Evolutionary conservation across 2,888 invertebrate genomes (phyloP), one percentile per base, ranked within the genome.

Genomic region (Melinopterus prodromus): DNA sequence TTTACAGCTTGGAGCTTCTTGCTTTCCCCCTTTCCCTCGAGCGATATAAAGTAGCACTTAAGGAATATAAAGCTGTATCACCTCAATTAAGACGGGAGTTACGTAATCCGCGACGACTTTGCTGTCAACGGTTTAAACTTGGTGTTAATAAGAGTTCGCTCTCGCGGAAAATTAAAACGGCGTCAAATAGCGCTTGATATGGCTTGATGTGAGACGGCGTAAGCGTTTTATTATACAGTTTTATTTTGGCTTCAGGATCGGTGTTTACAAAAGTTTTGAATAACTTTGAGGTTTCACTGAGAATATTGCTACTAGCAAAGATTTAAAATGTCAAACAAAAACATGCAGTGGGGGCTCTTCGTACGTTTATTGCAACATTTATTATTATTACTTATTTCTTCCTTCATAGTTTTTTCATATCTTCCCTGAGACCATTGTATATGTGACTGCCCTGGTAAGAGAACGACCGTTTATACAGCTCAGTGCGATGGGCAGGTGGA

Each of bases 11-110:
- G 53, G 53, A 53, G 53, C 53, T 53, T 53, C 12, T 53, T 53
- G 53, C 53, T 53, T 12, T 12, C 53, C 53, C 38, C 53, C 53
- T 53, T 53, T 53, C 53, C 53, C 53, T 12, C 53, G 7, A 53
- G 53, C 53, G 53, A 53, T 53, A 53, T 53, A 53, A 53, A 53
- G 53, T 53, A 53, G 53, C 53, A 53, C 53, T 53, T 53, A 53
- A 53, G 53, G 53, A 53, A 53, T 53, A 53, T 53, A 53, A 53
- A 53, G 53, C 9, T 12, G 53, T 53, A 53, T 53, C 53, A 53
- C 53, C 53, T 53, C 53, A 53, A 53, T 53, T 53, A 53, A 53
- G 53, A 53, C 53, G 53, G 53, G 53, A 53, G 53, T 53, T 53
- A 53, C 53, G 53, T 53, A 53, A 53, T 53, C 53, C 53, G 53